A percentile compares a stretch with the other conserved stretches of the same genome.
Evolutionary conservation across 2,113 vertebrate species (phyloP).

Genomic region (Engystomops pustulosus): DNA sequence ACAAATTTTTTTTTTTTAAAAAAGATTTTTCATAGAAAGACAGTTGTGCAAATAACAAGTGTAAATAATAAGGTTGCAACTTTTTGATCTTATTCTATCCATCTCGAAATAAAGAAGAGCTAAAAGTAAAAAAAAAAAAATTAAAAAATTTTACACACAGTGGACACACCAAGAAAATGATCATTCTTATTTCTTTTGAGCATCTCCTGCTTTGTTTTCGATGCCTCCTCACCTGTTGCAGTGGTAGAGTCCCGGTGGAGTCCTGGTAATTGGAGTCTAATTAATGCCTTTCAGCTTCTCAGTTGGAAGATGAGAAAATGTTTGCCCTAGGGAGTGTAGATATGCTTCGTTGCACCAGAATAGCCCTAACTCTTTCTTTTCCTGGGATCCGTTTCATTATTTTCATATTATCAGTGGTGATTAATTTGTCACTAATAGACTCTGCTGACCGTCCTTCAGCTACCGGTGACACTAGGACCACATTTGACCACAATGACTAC

Average conservation of each 20-base stretch:
- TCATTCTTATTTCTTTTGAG: background rate
- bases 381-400: constrained; percentile 34
- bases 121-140: background rate
- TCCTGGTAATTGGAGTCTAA: constrained; percentile 60
- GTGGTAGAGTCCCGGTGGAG: constrained; percentile 34
- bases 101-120: background rate
- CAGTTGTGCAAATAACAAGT: no score
- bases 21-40: no score
- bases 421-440: constrained; percentile 18
- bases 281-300: background rate
- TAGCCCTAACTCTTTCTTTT: background rate
- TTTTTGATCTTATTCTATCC: no score
- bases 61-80: no score
- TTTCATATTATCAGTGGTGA: constrained; percentile 36
- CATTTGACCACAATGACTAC: background rate
- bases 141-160: background rate
- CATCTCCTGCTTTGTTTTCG: constrained; percentile 69
- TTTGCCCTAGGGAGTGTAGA: constrained; percentile 31
- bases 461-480: no score
- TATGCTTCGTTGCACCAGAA: constrained; percentile 38
- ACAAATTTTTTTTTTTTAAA: no score
- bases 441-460: no score
- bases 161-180: background rate
- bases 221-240: constrained; percentile 44
- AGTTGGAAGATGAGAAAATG: constrained; percentile 51